Evolutionary conservation across 2,888 invertebrate species (phyloP), one percentile per base, ranked within the genome.

Genomic region (Drosophila lutescens): DNA sequence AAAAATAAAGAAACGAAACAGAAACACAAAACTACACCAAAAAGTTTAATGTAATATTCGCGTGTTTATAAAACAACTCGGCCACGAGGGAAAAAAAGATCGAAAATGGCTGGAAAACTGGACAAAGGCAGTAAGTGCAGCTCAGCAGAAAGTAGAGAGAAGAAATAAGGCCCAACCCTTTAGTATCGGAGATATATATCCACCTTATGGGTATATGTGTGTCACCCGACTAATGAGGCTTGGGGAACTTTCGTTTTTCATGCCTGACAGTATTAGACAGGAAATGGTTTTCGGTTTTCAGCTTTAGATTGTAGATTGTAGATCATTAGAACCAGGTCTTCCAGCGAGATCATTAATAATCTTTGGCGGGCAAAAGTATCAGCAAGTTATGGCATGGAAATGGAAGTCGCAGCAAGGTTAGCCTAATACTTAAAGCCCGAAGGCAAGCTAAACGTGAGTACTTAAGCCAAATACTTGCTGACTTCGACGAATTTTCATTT

Each of bases 11-110:
- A 70, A 70, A 56, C 47, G 40, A 57, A 62, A 63, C 46, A 26
- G 49, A 56, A 49, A 56, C 47, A 43, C 46, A 50, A 51, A 74
- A 86, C 73, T 77, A 83, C 73, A 65, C 46, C 60, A 61, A 55
- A 68, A 59, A 62, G 65, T 88, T 80, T 88, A 83, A 83, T 83
- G 89, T 76, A 86, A 86, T 76, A 86, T 88, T 83, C 81, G 89
- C 83, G 83, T 83, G 83, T 73, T 86, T 84, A 84, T 85, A 74
- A 84, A 88, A 88, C 84, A 82, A 74, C 62, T 70, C 65, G 67
- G 62, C 72, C 79, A 61, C 69, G 41, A 38, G 53, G 23, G 40
- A 53, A 53, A 62, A 32, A 41, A 49, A 41, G 17, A 20, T 30
- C 17, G 7, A 40, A 71, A 66, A 54, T 10, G 4, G 69, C 9